A percentile compares a stretch with the other conserved stretches of the same genome.
phyloP scores from a whole-genome alignment of 2,797 vertebrate genomes.

The Vireo griseus region DNA sequence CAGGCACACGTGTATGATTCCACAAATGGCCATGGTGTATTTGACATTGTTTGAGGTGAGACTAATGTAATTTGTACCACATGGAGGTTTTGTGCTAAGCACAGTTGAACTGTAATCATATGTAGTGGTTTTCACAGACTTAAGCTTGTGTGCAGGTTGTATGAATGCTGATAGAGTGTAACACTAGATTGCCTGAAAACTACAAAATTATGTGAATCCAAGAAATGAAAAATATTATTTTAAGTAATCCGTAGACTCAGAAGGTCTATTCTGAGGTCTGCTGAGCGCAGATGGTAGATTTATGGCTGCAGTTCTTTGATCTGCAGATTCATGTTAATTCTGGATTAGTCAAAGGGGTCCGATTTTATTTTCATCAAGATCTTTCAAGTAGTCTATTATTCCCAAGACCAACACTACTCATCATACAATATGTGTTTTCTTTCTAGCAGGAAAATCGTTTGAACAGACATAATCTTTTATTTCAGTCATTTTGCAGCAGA shows the following conservation, averaged over 20 bases:
- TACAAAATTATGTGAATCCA: not conserved
- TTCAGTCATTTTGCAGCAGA: not conserved
- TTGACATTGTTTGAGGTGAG: not conserved
- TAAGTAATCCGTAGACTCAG: not conserved
- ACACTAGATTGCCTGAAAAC: not conserved
- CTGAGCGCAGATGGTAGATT: not conserved
- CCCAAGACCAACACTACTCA: not conserved
- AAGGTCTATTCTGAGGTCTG: not conserved
- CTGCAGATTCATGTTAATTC: not conserved
- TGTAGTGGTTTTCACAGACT: not conserved
- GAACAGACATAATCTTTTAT: not conserved
- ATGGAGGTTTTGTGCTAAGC: not conserved
- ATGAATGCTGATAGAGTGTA: not conserved
- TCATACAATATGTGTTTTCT: not conserved
- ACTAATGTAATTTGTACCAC: not conserved
- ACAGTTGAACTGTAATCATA: not conserved
- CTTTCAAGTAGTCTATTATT: not conserved
- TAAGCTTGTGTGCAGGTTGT: not conserved
- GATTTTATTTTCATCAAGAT: not conserved
- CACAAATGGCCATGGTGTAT: not conserved
- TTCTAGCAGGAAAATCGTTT: not conserved
- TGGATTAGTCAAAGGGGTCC: not conserved
- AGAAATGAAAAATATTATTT: not conserved
- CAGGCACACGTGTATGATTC: accelerated
- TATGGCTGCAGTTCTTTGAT: not conserved